Conservation (phyloP, 1,140 invertebrate species). For the Solenopsis fugax region DNA sequence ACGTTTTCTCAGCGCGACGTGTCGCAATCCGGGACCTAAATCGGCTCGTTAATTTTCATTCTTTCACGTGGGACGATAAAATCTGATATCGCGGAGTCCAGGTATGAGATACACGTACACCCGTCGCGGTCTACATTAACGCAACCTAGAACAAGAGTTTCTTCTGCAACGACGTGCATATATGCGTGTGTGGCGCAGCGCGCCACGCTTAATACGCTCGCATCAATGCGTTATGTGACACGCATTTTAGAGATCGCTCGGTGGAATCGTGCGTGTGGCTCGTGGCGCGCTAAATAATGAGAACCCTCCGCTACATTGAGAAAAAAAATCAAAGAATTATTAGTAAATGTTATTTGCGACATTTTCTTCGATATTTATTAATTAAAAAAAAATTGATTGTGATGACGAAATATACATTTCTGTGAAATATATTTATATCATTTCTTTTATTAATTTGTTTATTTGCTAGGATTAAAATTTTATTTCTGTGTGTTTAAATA, state of each 20-base stretch:
- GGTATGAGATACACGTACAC: constrained; percentile 54
- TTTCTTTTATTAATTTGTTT: too few relatives aligned
- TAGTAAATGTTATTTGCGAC: too few relatives aligned
- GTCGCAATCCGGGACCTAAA: constrained; percentile 67
- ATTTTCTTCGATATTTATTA: too few relatives aligned
- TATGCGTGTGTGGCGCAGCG: constrained; percentile 29
- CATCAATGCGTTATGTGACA: constrained; percentile 62
- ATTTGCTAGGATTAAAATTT: too few relatives aligned
- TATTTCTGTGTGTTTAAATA: too few relatives aligned
- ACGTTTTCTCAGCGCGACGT: constrained; percentile 49
- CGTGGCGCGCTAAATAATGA: constrained; percentile 1
- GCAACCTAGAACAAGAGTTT: constrained; percentile 66
- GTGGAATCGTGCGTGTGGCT: neutral
- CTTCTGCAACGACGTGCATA: constrained; percentile 40
- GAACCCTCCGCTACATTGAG: neutral
- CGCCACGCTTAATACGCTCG: constrained; percentile 41
- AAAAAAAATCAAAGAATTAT: too few relatives aligned
- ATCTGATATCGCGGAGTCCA: constrained; percentile 62
- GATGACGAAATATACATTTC: too few relatives aligned
- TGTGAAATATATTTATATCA: too few relatives aligned
- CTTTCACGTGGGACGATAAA: constrained; percentile 76
- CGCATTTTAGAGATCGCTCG: constrained; percentile 54
- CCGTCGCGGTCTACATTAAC: constrained; percentile 69
- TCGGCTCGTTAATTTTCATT: constrained; percentile 81
- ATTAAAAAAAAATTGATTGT: too few relatives aligned